Percentiles rank a stretch among this genome's conserved stretches.
Evolutionary conservation across 2,113 vertebrate genomes (phyloP).

Genomic region (Oreamnos americanus): DNA sequence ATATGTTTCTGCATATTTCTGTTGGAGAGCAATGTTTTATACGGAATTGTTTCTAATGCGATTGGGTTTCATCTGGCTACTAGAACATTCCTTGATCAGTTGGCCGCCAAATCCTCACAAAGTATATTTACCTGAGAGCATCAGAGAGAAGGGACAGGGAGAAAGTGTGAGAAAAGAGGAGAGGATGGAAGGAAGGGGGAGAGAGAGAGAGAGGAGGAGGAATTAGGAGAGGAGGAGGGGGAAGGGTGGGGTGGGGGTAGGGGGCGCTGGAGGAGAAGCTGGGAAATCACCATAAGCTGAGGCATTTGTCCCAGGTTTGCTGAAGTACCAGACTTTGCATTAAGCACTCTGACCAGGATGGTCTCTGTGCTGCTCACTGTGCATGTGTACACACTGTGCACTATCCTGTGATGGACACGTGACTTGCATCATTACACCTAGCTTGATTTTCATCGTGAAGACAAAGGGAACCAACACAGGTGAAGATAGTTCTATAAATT

Average conservation of each 20-base stretch:
- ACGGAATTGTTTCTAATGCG: background rate
- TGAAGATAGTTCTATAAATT: background rate
- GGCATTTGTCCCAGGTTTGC: background rate
- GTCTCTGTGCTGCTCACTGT: background rate
- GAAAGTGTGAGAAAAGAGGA: background rate
- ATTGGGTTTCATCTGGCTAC: background rate
- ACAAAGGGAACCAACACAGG: background rate
- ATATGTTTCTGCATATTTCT: background rate
- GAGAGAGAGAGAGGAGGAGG: background rate
- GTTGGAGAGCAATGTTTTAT: background rate
- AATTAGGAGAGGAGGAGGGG: background rate
- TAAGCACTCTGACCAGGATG: background rate
- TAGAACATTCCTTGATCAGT: background rate
- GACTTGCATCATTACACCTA: background rate
- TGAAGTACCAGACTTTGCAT: background rate
- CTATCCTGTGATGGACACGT: background rate
- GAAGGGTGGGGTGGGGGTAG: too few relatives aligned
- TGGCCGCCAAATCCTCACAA: background rate
- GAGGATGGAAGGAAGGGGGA: background rate
- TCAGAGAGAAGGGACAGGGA: background rate
- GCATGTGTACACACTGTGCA: fast-evolving
- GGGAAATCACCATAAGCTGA: background rate
- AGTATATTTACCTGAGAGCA: background rate
- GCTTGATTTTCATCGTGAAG: background rate
- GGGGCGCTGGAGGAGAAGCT: background rate